Conservation (phyloP, 2,797 vertebrate genomes). For the Microcaecilia unicolor region DNA sequence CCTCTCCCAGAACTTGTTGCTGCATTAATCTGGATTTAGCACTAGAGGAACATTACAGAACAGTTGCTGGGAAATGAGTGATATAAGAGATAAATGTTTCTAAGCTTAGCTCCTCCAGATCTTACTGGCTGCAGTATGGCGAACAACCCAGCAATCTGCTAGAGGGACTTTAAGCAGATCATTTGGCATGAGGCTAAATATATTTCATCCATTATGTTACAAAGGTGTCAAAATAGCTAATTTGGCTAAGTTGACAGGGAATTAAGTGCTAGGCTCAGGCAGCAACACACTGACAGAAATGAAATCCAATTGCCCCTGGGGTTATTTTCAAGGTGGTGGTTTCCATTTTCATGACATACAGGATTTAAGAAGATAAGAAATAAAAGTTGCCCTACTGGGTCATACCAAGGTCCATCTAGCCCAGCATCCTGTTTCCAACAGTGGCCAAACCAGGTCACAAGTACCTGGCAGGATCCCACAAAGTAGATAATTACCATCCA, state of each 20-base stretch:
- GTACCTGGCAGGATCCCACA: no score
- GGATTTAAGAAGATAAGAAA: no score
- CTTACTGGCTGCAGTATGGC: constrained; percentile 3
- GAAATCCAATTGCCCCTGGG: no score
- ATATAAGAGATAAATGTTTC: constrained; percentile 12
- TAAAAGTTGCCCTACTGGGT: no score
- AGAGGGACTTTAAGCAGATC: background rate
- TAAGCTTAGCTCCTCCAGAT: constrained; percentile 1
- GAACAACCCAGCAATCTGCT: background rate
- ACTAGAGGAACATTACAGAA: constrained; percentile 16
- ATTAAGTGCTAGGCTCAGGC: background rate
- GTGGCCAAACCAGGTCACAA: no score
- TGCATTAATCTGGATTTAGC: constrained; percentile 12
- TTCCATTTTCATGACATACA: background rate
- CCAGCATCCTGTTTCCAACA: no score
- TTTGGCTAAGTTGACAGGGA: constrained; percentile 1
- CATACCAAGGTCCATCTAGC: no score
- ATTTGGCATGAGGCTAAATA: background rate
- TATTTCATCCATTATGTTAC: background rate
- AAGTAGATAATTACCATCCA: no score
- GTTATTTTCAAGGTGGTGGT: background rate
- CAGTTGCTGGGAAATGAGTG: constrained; percentile 24
- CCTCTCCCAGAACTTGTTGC: constrained; percentile 6
- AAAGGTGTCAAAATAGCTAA: constrained; percentile 5
- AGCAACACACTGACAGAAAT: background rate